Percentiles rank a stretch among this genome's conserved stretches.
Conservation (phyloP, 2,888 invertebrate species). For the Pandemis cinnamomeana region DNA sequence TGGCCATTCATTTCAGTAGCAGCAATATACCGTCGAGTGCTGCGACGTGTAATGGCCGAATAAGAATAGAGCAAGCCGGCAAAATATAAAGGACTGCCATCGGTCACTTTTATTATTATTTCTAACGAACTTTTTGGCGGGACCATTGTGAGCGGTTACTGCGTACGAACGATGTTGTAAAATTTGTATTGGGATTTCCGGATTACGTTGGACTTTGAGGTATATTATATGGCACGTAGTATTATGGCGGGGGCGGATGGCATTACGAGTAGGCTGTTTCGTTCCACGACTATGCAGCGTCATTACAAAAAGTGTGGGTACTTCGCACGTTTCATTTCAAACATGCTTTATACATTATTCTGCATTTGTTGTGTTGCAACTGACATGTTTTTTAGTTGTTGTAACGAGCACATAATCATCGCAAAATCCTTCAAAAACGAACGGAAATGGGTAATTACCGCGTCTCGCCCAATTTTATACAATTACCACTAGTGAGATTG, state of each 20-base stretch:
- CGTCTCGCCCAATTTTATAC: no score
- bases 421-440: no score
- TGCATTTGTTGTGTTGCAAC: no score
- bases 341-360: no score
- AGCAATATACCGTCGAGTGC: conserved; percentile 39
- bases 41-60: conserved; percentile 40
- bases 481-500: no score
- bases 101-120: conserved; percentile 42
- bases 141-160: conserved; percentile 27
- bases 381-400: no score
- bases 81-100: conserved; percentile 40
- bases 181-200: conserved; percentile 35
- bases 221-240: background rate
- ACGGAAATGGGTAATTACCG: no score
- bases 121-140: conserved; percentile 35
- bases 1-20: conserved; percentile 37
- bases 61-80: conserved; percentile 39
- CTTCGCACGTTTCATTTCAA: background rate
- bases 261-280: background rate
- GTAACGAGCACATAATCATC: no score
- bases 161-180: conserved; percentile 31
- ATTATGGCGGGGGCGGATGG: conserved; percentile 1
- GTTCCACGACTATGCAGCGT: background rate
- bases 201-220: conserved; percentile 3
- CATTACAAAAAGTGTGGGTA: background rate